Evolutionary conservation across 1,140 invertebrate genomes (phyloP), one percentile per base, ranked within the genome.

Genomic region (Panulirus ornatus): DNA sequence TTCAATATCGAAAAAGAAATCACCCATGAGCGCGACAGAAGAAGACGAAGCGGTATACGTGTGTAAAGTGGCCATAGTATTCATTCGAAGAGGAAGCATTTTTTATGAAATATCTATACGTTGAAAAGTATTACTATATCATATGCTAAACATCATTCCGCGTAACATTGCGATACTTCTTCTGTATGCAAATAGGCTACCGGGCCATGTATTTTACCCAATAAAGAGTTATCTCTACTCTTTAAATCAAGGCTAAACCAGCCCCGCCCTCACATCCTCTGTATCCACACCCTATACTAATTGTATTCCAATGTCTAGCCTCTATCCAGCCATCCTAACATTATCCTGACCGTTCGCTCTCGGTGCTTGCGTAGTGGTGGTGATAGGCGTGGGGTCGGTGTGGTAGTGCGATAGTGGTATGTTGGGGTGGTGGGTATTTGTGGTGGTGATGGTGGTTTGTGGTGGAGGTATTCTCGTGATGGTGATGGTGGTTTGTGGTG

Each of bases 131-230:
- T 47, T 47, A 14, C 44, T 47, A 14, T 11, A 47, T 47, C 44
- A 47, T 47, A 6, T 47, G 44, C 44, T 47, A 5, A 6, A 47
- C 44, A 47, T 11, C 14, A 47, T 11, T 47, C 44, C 14, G 14
- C 44, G 5, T 47, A 47, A 47, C 44, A 6, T 11, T 11, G 44
- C 14, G 14, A 6, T 47, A 14, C 5, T n/a, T 47, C 5, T 47
- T 47, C 14, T 47, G 14, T 47, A 47, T 66, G 58, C 58, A 66
- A 79, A 79, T 79, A 27, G 40, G 27, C 14, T 38, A n/a, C n/a
- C 22, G 30, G 22, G 76, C 27, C n/a, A 34, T 51, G 76, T 51
- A 51, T 79, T 79, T 79, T 51, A 79, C 44, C 51, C 76, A 51
- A 51, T 79, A 79, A 51, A 79, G 76, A 44, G 22, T 54, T n/a